Evolutionary conservation across 1,140 invertebrate genomes (phyloP).

Genomic region (Zophobas morio): DNA sequence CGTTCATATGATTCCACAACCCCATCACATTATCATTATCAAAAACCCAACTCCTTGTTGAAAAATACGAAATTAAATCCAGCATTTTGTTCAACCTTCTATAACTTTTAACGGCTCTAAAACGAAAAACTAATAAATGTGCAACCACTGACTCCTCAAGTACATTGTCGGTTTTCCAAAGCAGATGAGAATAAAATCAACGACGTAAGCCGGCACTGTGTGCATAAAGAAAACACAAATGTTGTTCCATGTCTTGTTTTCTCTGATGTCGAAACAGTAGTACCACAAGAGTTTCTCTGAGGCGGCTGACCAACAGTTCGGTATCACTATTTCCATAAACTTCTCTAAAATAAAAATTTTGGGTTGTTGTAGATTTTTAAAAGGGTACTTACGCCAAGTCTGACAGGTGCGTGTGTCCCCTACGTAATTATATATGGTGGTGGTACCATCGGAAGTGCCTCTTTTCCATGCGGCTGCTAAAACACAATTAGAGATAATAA

Average conservation of each 20-base stretch:
- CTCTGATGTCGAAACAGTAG: constrained; percentile 70
- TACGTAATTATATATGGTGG: constrained; percentile 46
- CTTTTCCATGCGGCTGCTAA: constrained; percentile 78
- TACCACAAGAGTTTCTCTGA: constrained; percentile 73
- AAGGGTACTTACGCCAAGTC: constrained; percentile 41
- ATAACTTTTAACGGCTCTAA: constrained; percentile 77
- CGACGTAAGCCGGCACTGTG: constrained; percentile 73
- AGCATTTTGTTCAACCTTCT: constrained; percentile 81
- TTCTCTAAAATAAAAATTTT: constrained; percentile 58
- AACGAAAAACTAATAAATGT: constrained; percentile 7
- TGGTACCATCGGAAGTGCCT: background rate
- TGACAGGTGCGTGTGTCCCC: background rate
- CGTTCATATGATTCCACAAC: constrained; percentile 74
- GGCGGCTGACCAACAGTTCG: constrained; percentile 67
- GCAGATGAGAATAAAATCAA: constrained; percentile 70
- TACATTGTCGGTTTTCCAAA: constrained; percentile 75
- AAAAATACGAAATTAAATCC: constrained; percentile 82
- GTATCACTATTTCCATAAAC: constrained; percentile 70
- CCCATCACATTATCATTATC: constrained; percentile 75
- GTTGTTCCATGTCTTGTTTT: constrained; percentile 68
- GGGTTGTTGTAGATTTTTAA: background rate
- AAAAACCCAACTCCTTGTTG: constrained; percentile 80
- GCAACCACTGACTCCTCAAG: constrained; percentile 20
- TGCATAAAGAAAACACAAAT: constrained; percentile 70
- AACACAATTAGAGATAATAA: constrained; percentile 80